These are phyloP conservation scores for Prinia subflava DNA, from an alignment of 2,113 vertebrate genomes.

Conservation along the genomic window DNA sequence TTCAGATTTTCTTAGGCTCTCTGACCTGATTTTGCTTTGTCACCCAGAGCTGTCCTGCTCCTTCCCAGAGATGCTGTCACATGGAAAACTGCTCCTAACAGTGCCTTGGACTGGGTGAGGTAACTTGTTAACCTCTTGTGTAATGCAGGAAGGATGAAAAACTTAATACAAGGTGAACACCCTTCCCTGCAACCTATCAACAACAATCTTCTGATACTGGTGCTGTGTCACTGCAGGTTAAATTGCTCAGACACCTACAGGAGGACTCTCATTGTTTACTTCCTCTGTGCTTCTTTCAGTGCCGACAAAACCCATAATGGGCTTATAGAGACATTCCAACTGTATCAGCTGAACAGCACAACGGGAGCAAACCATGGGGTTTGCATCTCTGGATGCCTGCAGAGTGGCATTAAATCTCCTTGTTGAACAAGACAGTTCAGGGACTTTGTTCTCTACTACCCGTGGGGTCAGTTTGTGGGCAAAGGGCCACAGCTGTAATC, in stretches of 20 bases:
- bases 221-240: neutral
- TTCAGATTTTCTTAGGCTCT: neutral
- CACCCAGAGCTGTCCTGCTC: neutral
- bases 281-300: neutral
- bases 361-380: neutral
- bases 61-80: neutral
- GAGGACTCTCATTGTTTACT: neutral
- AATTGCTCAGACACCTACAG: neutral
- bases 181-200: neutral
- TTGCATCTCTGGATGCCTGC: neutral
- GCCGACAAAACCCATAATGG: neutral
- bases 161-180: conserved; percentile 7
- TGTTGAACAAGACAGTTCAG: neutral
- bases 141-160: conserved; percentile 23
- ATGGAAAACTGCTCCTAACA: neutral
- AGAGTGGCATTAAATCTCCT: neutral
- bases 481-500: neutral
- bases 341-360: rapidly evolving
- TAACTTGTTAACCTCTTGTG: neutral
- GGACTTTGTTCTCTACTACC: neutral
- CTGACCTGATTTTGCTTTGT: neutral
- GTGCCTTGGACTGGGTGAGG: neutral
- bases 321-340: neutral
- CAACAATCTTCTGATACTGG: neutral
- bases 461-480: neutral